Evolutionary conservation across 1,140 invertebrate species (phyloP).

Genomic region (Ylistrum balloti): DNA sequence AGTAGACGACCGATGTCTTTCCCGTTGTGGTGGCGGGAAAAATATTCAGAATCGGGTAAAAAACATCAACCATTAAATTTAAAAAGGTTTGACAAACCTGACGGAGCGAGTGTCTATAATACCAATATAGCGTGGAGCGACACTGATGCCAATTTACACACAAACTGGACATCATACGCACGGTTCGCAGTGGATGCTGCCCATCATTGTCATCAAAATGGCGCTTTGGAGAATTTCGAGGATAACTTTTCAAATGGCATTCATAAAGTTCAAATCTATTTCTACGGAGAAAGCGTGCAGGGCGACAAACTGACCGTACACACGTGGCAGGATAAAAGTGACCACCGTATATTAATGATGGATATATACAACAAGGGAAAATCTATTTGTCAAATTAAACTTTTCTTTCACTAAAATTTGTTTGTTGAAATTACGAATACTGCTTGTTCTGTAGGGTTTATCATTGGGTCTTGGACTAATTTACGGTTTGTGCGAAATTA

Average conservation of each 20-base stretch:
- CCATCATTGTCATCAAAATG: constrained; percentile 50
- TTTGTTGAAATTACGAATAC: too few relatives aligned
- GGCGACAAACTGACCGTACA: constrained; percentile 54
- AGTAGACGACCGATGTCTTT: constrained; percentile 63
- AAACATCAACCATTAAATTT: constrained; percentile 57
- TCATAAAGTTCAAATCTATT: constrained; percentile 54
- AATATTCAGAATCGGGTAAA: constrained; percentile 64
- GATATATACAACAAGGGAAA: neutral
- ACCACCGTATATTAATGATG: constrained; percentile 29
- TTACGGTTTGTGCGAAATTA: too few relatives aligned
- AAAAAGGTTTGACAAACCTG: constrained; percentile 60
- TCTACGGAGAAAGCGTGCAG: constrained; percentile 58
- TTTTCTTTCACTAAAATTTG: neutral
- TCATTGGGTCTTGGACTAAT: too few relatives aligned
- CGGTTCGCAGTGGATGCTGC: constrained; percentile 57
- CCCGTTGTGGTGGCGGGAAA: constrained; percentile 68
- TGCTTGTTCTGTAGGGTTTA: too few relatives aligned
- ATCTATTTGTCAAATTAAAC: constrained; percentile 8
- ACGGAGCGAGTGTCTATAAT: constrained; percentile 41
- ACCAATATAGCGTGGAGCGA: constrained; percentile 64
- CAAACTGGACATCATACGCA: constrained; percentile 62
- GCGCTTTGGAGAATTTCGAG: constrained; percentile 52
- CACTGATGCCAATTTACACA: constrained; percentile 60
- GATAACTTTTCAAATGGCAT: constrained; percentile 61
- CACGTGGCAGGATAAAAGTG: constrained; percentile 47